Conservation (phyloP, 2,797 vertebrate species). For the Eptatretus atami region DNA sequence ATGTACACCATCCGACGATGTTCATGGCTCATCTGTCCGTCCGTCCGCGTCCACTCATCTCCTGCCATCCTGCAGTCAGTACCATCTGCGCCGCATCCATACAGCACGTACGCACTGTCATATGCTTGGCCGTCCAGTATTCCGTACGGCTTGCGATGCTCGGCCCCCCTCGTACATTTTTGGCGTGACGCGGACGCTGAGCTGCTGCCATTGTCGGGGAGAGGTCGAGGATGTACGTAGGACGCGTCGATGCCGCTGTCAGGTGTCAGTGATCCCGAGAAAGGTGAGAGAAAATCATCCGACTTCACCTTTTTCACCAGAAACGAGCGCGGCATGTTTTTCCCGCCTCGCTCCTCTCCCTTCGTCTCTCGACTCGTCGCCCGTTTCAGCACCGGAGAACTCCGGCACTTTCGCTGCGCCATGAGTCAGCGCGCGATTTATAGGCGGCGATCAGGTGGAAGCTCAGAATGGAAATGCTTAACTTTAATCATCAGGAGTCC, state of each 20-base stretch:
- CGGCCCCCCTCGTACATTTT: background rate
- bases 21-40: conserved; percentile 1
- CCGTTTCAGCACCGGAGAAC: conserved; percentile 10
- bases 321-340: conserved; percentile 46
- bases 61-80: background rate
- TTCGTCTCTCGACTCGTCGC: conserved; percentile 13
- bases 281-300: conserved; percentile 41
- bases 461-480: conserved; percentile 31
- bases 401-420: conserved; percentile 12
- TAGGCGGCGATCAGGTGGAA: conserved; percentile 20
- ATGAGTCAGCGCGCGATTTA: conserved; percentile 16
- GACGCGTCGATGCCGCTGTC: conserved; percentile 37
- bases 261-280: conserved; percentile 35
- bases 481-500: conserved; percentile 35
- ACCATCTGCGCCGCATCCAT: too few species aligned
- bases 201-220: conserved; percentile 22
- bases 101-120: too few species aligned
- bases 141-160: too few species aligned
- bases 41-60: background rate
- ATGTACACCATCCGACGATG: background rate
- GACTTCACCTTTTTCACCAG: conserved; percentile 87
- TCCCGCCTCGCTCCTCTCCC: conserved; percentile 9
- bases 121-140: too few species aligned
- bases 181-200: conserved; percentile 3
- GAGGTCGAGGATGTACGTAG: conserved; percentile 17